phyloP scores from a whole-genome alignment of 2,888 invertebrate genomes.

The Caenorhabditis sp. region DNA sequence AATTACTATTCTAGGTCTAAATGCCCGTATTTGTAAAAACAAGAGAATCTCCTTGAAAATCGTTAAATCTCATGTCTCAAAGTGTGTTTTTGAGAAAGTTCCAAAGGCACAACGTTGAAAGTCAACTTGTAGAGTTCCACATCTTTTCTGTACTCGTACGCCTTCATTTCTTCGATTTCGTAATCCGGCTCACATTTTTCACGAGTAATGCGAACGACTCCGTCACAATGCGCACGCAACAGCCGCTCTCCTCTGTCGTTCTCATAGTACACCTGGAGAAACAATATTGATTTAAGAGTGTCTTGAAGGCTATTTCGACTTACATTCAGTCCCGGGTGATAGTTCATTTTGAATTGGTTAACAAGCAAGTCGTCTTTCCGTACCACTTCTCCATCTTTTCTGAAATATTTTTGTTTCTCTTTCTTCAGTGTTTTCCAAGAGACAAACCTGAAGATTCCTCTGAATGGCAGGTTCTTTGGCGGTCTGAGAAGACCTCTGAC shows the following conservation, averaged over 20 bases:
- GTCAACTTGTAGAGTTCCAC: conserved; percentile 69
- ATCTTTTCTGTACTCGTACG: conserved; percentile 64
- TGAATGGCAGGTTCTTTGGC: conserved; percentile 79
- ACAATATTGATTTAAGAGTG: background rate
- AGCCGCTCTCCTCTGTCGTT: conserved; percentile 74
- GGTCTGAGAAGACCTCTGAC: conserved; percentile 72
- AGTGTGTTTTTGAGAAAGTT: conserved; percentile 63
- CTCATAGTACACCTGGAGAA: conserved; percentile 67
- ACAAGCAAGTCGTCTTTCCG: conserved; percentile 80
- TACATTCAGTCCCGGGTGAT: conserved; percentile 83
- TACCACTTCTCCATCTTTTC: conserved; percentile 74
- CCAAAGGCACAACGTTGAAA: conserved; percentile 71
- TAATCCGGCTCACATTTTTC: conserved; percentile 75
- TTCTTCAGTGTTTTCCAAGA: background rate
- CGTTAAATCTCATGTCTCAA: conserved; percentile 62
- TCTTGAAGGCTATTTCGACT: conserved; percentile 32
- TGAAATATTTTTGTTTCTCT: conserved; percentile 19
- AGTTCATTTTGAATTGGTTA: conserved; percentile 80
- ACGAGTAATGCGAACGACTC: conserved; percentile 80
- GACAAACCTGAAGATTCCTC: conserved; percentile 79
- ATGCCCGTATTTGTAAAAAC: conserved; percentile 38
- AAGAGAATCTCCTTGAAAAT: conserved; percentile 4
- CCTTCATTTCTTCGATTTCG: conserved; percentile 67
- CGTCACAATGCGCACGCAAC: conserved; percentile 80
- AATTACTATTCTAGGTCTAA: conserved; percentile 23